Base-by-base conservation (phyloP, 2,888 invertebrate species). In the Pharmacophagus antenor region DNA sequence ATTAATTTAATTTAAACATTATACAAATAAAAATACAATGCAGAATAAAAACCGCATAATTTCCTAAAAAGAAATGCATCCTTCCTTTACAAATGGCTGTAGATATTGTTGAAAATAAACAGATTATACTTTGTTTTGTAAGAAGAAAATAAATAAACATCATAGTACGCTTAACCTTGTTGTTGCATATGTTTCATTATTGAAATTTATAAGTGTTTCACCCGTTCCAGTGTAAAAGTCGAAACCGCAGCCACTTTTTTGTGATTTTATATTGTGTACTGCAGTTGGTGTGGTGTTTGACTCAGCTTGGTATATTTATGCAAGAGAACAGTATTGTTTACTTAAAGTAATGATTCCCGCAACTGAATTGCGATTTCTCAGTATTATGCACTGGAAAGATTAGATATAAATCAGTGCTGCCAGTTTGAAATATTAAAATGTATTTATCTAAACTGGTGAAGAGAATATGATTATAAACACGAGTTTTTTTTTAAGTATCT, bases 241-340 rank as follows among this genome's bases (percentile, higher is more conserved):
- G 76, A 76, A 81, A 80, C 85, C 84, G 59, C 85, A 82, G 67
- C 57, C 63, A 72, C 72, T 80, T 82, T 77, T 77, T 82, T 80
- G 72, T 80, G 84, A 86, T 85, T 84, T 80, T 73, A 66, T 63
- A 75, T 73, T 75, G 70, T 71, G 70, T 64, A 68, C 64, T 62
- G 46, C 47, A 58, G 46, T 46, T 44, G 17, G 15, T 8, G 50
- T 22, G 41, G 49, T 51, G 23, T 23, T 21, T 20, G n/a, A 25
- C 55, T 21, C 37, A 31, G 22, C 12, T 23, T 37, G 48, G 31
- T 37, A 58, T 55, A 56, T 58, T 62, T 53, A 52, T 21, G 47
- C 52, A 56, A 56, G 52, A 42, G 56, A 52, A 61, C 56, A 12
- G 51, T 61, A 56, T 61, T 61, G 52, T 61, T 60, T 41, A 51